Conservation (phyloP, 2,888 invertebrate genomes). For the Boloria euphrosyne region DNA sequence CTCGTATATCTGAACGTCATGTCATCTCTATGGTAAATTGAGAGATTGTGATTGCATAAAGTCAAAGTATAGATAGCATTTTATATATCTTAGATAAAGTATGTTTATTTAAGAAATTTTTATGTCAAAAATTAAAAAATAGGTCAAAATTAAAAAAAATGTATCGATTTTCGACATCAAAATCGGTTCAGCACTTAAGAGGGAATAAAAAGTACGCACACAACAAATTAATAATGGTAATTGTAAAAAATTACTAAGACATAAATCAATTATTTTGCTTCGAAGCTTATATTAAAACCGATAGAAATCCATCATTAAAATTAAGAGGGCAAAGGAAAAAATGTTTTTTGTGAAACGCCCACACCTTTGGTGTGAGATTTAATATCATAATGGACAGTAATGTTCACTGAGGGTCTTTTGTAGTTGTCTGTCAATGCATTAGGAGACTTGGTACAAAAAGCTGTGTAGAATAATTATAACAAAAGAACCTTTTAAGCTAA, state of each 20-base stretch:
- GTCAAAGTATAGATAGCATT: too few relatives aligned
- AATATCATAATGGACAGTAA: constrained; percentile 51
- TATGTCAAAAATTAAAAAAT: too few relatives aligned
- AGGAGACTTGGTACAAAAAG: constrained; percentile 27
- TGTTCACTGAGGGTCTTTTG: constrained; percentile 45
- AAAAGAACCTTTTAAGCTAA: constrained; percentile 24
- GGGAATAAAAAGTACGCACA: too few relatives aligned
- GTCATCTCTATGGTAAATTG: too few relatives aligned
- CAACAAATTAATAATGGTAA: not conserved
- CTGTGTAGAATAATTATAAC: constrained; percentile 25
- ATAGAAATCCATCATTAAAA: constrained; percentile 41
- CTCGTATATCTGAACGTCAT: not conserved
- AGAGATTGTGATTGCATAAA: too few relatives aligned
- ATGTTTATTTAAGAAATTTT: too few relatives aligned
- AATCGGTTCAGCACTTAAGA: too few relatives aligned
- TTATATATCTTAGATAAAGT: too few relatives aligned
- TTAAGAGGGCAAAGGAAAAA: constrained; percentile 38
- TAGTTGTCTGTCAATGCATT: constrained; percentile 41
- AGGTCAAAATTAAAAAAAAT: too few relatives aligned
- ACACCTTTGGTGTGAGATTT: constrained; percentile 47
- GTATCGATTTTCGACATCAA: too few relatives aligned
- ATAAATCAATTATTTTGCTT: constrained; percentile 1
- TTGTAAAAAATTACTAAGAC: not conserved
- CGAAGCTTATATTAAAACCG: constrained; percentile 30
- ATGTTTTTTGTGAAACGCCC: constrained; percentile 39